Evolutionary conservation across 2,888 invertebrate genomes (phyloP).

Genomic region (Papilio elwesi): DNA sequence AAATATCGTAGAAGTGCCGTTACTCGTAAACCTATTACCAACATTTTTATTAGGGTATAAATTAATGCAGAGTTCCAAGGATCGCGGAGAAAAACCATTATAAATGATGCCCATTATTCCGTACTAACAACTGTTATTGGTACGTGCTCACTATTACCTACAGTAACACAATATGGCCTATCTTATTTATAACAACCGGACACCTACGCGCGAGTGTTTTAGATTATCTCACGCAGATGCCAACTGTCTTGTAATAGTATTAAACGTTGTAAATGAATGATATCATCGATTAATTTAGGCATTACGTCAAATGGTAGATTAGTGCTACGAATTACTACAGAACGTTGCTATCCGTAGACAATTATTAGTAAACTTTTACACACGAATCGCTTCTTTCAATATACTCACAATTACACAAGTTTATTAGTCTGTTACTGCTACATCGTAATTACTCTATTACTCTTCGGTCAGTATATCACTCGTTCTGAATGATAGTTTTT

Average conservation of each 20-base stretch:
- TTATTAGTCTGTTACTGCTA: no score
- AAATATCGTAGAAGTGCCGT: no score
- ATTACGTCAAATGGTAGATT: slow-evolving; percentile 2
- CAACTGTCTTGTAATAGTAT: slow-evolving; percentile 6
- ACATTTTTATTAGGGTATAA: not conserved
- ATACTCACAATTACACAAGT: no score
- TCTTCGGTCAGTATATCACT: no score
- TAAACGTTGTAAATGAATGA: slow-evolving; percentile 2
- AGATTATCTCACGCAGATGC: slow-evolving; percentile 13
- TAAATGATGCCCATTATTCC: not conserved
- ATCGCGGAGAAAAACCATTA: not conserved
- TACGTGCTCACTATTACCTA: not conserved
- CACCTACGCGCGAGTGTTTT: slow-evolving; percentile 2
- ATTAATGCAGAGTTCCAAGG: not conserved
- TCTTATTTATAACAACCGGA: slow-evolving; percentile 12
- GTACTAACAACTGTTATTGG: not conserved
- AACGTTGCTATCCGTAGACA: not conserved
- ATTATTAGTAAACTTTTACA: no score
- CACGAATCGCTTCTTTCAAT: no score
- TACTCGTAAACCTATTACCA: not conserved
- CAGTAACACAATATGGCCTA: slow-evolving; percentile 3
- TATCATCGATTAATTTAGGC: slow-evolving; percentile 4
- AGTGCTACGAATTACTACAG: not conserved
- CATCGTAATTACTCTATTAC: no score
- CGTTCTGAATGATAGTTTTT: no score